A percentile compares a stretch with the other conserved stretches of the same genome.
Evolutionary conservation across 92 coral and sea anemone genomes (phyloP).

Genomic region (Isaurus tuberculatus): DNA sequence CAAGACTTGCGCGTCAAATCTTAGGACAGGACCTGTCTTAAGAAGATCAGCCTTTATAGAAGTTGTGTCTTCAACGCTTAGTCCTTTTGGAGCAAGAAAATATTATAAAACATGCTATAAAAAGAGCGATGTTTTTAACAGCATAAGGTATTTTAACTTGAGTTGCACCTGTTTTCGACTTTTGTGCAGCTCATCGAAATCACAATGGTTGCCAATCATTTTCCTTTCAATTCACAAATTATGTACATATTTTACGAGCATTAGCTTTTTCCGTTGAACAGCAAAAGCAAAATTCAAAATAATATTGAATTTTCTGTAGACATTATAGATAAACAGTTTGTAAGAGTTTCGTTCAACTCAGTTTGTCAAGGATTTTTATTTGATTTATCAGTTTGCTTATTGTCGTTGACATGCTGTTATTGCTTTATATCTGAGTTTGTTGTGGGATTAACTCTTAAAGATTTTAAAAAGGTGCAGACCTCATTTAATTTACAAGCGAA

Average conservation of each 20-base stretch:
- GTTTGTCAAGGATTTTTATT: neutral
- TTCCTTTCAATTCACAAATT: conserved; percentile 13
- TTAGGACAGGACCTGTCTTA: neutral
- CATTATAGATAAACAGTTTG: neutral
- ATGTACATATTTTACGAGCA: conserved; percentile 43
- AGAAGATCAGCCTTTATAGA: neutral
- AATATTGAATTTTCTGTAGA: neutral
- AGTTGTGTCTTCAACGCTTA: neutral
- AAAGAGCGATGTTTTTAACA: neutral
- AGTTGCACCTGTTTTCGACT: conserved; percentile 23
- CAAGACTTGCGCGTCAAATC: neutral
- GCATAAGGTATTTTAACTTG: conserved; percentile 19
- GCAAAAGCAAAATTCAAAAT: neutral
- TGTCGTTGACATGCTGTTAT: too few species aligned
- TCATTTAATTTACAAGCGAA: too few species aligned
- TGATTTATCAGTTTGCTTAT: neutral
- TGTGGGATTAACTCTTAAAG: neutral
- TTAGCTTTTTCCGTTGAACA: neutral
- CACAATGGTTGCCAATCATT: conserved; percentile 40
- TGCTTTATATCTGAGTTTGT: neutral
- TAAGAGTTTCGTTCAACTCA: neutral
- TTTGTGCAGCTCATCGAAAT: neutral
- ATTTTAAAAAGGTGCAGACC: neutral
- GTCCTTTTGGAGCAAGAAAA: conserved; percentile 8
- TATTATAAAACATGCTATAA: neutral